Conservation (phyloP, 2,113 vertebrate species). For the Daubentonia madagascariensis region DNA sequence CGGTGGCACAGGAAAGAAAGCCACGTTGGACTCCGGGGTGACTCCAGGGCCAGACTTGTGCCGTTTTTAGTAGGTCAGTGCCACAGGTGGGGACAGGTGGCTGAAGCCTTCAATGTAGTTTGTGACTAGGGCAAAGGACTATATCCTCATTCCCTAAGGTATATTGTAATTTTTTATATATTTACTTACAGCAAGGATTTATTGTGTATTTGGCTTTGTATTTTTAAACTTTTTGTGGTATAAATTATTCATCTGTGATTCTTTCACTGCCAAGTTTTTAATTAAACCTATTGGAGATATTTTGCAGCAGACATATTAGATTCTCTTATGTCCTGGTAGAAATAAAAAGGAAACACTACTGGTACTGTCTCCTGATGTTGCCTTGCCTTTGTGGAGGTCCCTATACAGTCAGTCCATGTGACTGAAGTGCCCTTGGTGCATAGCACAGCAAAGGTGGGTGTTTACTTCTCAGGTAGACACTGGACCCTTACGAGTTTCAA, state of each 20-base stretch:
- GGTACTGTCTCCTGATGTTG: too few relatives aligned
- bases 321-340: neutral
- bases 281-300: neutral
- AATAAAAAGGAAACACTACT: neutral
- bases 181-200: neutral
- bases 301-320: neutral
- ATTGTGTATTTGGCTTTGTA: neutral
- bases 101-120: neutral
- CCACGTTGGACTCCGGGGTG: neutral
- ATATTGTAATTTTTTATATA: neutral
- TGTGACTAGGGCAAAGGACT: neutral
- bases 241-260: conserved; percentile 1
- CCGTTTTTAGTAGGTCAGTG: neutral
- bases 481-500: neutral
- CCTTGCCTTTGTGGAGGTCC: neutral
- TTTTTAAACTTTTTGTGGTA: neutral
- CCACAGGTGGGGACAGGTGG: neutral
- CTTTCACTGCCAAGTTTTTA: neutral
- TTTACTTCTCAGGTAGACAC: neutral
- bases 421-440: neutral
- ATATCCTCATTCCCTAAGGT: neutral
- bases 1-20: neutral
- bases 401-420: neutral
- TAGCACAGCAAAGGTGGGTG: neutral
- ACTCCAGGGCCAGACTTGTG: neutral